phyloP scores from a whole-genome alignment of 2,113 vertebrate genomes.

The Chlorodrepanis virens region DNA sequence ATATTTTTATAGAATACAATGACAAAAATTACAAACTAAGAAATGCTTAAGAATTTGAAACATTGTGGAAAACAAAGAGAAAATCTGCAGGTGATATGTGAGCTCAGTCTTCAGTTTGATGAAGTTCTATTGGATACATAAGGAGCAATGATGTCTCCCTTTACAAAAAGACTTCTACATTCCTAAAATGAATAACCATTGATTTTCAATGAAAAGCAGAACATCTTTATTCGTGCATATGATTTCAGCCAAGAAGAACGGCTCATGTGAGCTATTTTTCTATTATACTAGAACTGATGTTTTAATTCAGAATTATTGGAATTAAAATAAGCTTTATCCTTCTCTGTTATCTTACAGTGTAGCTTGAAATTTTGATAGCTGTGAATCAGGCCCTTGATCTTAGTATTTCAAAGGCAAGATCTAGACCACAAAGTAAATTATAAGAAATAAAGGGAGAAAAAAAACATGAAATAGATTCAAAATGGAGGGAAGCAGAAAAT shows the following conservation, averaged over 20 bases:
- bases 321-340: not conserved
- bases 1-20: not conserved
- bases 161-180: not conserved
- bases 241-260: not conserved
- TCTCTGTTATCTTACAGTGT: not conserved
- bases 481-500: not conserved
- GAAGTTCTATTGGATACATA: not conserved
- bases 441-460: not conserved
- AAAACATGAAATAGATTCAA: not conserved
- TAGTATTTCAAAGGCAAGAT: slow-evolving; percentile 2
- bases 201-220: not conserved
- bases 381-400: not conserved
- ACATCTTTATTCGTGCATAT: not conserved
- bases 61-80: not conserved
- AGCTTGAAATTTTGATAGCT: not conserved
- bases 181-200: not conserved
- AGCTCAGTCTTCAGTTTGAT: not conserved
- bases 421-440: not conserved
- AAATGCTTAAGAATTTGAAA: not conserved
- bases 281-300: not conserved
- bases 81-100: not conserved
- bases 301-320: not conserved
- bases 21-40: not conserved
- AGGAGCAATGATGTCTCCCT: not conserved
- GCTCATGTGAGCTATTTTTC: not conserved